phyloP scores from a whole-genome alignment of 2,113 vertebrate genomes.

The Mus musculus region DNA sequence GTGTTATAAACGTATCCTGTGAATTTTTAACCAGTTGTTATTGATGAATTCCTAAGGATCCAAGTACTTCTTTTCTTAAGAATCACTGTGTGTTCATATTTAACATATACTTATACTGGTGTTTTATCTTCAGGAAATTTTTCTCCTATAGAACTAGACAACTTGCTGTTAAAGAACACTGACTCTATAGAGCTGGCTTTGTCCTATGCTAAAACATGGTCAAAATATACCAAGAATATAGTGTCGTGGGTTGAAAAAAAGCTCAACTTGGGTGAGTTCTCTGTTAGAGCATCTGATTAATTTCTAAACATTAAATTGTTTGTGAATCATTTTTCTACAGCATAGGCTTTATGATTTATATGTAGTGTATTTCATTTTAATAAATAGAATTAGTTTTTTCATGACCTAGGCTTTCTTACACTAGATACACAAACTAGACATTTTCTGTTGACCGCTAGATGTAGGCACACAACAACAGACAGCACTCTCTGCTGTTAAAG shows the following conservation, averaged over 20 bases:
- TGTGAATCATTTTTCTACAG: slow-evolving; percentile 83
- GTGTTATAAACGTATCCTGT: slow-evolving; percentile 85
- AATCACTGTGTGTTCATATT: slow-evolving; percentile 80
- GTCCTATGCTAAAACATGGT: slow-evolving; percentile 97
- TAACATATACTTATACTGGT: slow-evolving; percentile 72
- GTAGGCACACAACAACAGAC: neutral
- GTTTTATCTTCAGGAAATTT: slow-evolving; percentile 89
- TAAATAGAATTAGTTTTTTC: slow-evolving; percentile 76
- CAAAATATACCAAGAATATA: slow-evolving; percentile 98
- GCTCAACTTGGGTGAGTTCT: slow-evolving; percentile 94
- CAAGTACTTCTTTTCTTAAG: slow-evolving; percentile 82
- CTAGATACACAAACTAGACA: neutral
- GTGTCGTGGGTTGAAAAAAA: slow-evolving; percentile 98
- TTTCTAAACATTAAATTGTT: slow-evolving; percentile 84
- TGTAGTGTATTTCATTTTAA: slow-evolving; percentile 80
- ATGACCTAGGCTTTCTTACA: slow-evolving; percentile 61
- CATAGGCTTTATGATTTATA: slow-evolving; percentile 85
- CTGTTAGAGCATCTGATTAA: slow-evolving; percentile 83
- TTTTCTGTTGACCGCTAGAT: neutral
- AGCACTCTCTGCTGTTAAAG: slow-evolving; percentile 21
- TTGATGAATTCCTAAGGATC: slow-evolving; percentile 80
- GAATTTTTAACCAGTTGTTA: slow-evolving; percentile 74
- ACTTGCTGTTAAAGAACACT: slow-evolving; percentile 91
- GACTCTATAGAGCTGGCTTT: slow-evolving; percentile 94
- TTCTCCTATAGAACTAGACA: slow-evolving; percentile 92